Percentiles rank a stretch among this genome's conserved stretches.
phyloP scores from a whole-genome alignment of 2,113 vertebrate genomes.

The Ailurus styani region DNA sequence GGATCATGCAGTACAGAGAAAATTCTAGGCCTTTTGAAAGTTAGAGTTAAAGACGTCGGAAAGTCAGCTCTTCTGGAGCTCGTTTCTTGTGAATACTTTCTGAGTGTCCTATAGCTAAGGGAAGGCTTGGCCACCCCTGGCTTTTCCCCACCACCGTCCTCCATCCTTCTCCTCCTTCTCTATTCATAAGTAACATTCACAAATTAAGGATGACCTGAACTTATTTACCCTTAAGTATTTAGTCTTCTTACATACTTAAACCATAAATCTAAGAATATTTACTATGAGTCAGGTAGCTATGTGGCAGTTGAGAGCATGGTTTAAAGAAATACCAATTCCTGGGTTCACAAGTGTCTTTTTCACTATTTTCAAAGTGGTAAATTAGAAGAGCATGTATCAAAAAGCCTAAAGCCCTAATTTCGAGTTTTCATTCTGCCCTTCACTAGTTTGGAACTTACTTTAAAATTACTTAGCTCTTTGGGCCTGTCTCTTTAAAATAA shows the following conservation, averaged over 20 bases:
- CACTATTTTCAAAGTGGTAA: not conserved
- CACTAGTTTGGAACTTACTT: not conserved
- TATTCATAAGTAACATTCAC: not conserved
- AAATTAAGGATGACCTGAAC: not conserved
- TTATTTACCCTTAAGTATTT: not conserved
- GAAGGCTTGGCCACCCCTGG: not conserved
- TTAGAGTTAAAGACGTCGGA: not conserved
- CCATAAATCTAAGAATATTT: not conserved
- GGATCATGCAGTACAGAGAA: not conserved
- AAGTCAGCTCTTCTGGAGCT: not conserved
- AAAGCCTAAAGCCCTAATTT: conserved; percentile 2
- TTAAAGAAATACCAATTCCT: not conserved
- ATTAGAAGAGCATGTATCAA: not conserved
- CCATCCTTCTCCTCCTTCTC: not conserved
- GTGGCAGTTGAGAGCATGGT: not conserved
- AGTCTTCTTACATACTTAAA: not conserved
- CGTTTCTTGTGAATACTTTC: not conserved
- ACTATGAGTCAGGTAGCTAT: not conserved
- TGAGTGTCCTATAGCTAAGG: not conserved
- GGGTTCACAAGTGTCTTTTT: not conserved
- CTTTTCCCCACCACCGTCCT: not conserved
- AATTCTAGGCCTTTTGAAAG: not conserved
- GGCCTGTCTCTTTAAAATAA: not conserved
- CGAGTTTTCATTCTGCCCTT: not conserved
- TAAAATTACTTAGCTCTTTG: not conserved